phyloP scores from a whole-genome alignment of 2,113 vertebrate species.

The Nicator chloris region DNA sequence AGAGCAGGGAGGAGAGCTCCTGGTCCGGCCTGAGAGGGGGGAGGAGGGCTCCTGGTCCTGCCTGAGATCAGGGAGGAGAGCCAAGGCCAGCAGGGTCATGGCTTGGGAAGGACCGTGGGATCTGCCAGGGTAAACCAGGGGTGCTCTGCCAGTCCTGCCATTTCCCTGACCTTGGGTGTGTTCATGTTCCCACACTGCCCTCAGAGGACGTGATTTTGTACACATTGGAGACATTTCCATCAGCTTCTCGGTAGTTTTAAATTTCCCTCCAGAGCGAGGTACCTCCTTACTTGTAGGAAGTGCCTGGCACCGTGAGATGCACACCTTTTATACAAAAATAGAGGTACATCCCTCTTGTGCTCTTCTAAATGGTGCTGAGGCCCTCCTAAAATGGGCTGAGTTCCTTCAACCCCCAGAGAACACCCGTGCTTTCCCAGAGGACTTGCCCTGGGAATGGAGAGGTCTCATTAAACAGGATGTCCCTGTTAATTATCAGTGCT shows the following conservation, averaged over 20 bases:
- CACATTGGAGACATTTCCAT: background rate
- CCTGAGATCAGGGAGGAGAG: fast-evolving
- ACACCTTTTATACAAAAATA: background rate
- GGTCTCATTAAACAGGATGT: background rate
- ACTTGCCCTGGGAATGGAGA: background rate
- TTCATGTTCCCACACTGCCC: background rate
- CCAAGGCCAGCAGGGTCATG: background rate
- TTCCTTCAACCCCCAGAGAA: background rate
- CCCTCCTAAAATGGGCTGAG: background rate
- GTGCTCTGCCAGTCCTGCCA: background rate
- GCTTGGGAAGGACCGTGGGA: background rate
- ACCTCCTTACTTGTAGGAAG: background rate
- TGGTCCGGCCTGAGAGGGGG: no score
- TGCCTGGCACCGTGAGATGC: background rate
- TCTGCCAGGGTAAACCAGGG: background rate
- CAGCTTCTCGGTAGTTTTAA: background rate
- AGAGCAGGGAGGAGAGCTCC: background rate
- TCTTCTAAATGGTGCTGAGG: background rate
- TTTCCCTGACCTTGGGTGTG: background rate
- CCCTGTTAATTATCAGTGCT: background rate
- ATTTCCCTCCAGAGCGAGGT: background rate
- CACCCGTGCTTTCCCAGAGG: background rate
- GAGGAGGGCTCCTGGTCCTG: background rate
- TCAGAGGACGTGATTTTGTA: background rate
- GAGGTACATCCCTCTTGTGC: background rate